Conservation (phyloP, 2,888 invertebrate genomes). For the Hirtodrosophila alboralis region DNA sequence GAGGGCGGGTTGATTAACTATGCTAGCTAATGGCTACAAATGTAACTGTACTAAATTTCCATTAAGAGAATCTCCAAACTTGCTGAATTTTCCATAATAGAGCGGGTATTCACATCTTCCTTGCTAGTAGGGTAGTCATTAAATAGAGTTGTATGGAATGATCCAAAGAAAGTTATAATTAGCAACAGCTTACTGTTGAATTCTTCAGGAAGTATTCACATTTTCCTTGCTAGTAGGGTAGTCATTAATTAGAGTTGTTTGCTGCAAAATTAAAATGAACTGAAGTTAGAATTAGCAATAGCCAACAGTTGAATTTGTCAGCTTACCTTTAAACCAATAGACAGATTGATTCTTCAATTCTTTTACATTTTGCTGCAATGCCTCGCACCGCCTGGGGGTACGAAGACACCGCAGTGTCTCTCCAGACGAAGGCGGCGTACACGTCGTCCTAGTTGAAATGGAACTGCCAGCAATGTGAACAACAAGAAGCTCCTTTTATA, state of each 20-base stretch:
- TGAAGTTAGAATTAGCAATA: too few species aligned
- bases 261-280: too few species aligned
- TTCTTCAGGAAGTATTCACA: conserved; percentile 32
- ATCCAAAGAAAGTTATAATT: too few species aligned
- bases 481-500: conserved; percentile 60
- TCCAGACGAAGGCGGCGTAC: not conserved
- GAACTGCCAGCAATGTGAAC: conserved; percentile 43
- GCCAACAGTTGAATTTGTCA: too few species aligned
- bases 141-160: not conserved
- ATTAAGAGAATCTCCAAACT: not conserved
- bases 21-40: conserved; percentile 15
- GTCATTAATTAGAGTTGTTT: conserved; percentile 24
- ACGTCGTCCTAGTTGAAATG: conserved; percentile 7
- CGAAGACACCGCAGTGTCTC: not conserved
- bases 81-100: not conserved
- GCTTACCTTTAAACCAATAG: too few species aligned
- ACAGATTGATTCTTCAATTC: too few species aligned
- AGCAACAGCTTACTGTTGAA: not conserved
- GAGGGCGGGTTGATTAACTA: too few species aligned
- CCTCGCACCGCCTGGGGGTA: too few species aligned
- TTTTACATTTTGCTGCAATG: too few species aligned
- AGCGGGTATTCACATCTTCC: conserved; percentile 36
- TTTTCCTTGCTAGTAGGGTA: conserved; percentile 51
- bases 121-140: conserved; percentile 56
- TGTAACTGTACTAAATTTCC: conserved; percentile 36